Base-by-base conservation (phyloP, 1,140 invertebrate genomes). In the Monomorium pharaonis region DNA sequence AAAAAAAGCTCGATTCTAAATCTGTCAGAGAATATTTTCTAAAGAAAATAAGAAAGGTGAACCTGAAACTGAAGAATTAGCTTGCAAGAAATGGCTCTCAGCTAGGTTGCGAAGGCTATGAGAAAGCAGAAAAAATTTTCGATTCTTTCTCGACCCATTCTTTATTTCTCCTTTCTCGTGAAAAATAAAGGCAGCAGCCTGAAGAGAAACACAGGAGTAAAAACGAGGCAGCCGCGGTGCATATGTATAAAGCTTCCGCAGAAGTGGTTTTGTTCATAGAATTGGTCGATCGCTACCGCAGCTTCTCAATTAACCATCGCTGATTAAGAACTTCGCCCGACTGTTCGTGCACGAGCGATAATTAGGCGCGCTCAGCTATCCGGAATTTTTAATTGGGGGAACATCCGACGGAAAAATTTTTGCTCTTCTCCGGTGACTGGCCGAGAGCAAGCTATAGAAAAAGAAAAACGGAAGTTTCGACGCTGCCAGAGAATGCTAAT, bases 241-340 rank as follows among this genome's bases (percentile, higher is more conserved):
- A 33, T 74, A 84, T 44, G 7, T 44, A 47, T 65, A 76, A 85
- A 76, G 87, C 51, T n/a, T 58, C 33, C 63, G 60, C 54, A 60
- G 12, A 51, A 77, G 72, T 58, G 77, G 84, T 56, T 81, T 85
- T 69, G 72, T 60, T 77, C 67, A 60, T 67, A 74, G 81, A 65
- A 90, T 87, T 81, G 74, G 67, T 62, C 89, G 85, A 76, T 87
- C 84, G 83, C 80, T 62, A 74, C 76, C 70, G 54, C 81, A 63
- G 77, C 76, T 86, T 87, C 88, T 87, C 89, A 90, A 90, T 90
- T 90, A 90, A 90, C 86, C 85, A 58, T 74, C 89, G 78, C 72
- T 86, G 89, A 90, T 90, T 80, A 80, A 88, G 88, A 51, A 84
- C 60, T 74, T 47, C 69, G 18, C 24, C 27, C 60, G 42, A 72